Percentiles rank a stretch among this genome's conserved stretches.
Conservation (phyloP, 2,888 invertebrate genomes). For the Melipona bicolor region DNA sequence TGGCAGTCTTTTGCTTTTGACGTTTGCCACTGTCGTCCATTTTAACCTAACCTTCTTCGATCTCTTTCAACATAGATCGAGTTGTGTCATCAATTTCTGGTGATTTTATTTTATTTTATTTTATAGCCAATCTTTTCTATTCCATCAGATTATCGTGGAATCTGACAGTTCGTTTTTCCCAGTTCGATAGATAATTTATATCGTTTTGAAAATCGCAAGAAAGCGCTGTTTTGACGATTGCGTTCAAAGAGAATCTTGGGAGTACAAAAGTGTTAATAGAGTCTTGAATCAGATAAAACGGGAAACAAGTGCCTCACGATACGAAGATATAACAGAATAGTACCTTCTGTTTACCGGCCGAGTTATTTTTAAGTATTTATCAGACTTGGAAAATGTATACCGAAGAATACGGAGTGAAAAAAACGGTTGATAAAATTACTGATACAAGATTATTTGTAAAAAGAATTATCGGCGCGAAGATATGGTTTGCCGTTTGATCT, state of each 20-base stretch:
- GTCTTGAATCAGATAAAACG: neutral
- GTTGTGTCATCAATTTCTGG: too few relatives aligned
- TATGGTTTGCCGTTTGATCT: neutral
- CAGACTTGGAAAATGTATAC: neutral
- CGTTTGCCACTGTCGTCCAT: too few relatives aligned
- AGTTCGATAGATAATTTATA: too few relatives aligned
- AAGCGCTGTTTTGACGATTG: neutral
- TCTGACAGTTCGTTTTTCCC: too few relatives aligned
- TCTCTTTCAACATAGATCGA: too few relatives aligned
- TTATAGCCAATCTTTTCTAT: too few relatives aligned
- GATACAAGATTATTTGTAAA: constrained; percentile 16
- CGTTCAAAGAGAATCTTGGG: neutral
- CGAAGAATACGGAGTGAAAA: neutral
- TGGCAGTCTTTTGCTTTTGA: too few relatives aligned
- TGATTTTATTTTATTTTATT: too few relatives aligned
- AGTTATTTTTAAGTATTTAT: neutral
- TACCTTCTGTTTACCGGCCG: neutral
- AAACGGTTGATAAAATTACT: constrained; percentile 8
- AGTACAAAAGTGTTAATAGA: neutral
- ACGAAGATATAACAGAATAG: neutral
- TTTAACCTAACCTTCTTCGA: too few relatives aligned
- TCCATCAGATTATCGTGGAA: too few relatives aligned
- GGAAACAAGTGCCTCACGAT: too few relatives aligned
- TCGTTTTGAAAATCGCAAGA: too few relatives aligned
- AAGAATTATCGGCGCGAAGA: constrained; percentile 9